phyloP scores from a whole-genome alignment of 2,797 vertebrate genomes.

The Stomatorhinus walkeri region DNA sequence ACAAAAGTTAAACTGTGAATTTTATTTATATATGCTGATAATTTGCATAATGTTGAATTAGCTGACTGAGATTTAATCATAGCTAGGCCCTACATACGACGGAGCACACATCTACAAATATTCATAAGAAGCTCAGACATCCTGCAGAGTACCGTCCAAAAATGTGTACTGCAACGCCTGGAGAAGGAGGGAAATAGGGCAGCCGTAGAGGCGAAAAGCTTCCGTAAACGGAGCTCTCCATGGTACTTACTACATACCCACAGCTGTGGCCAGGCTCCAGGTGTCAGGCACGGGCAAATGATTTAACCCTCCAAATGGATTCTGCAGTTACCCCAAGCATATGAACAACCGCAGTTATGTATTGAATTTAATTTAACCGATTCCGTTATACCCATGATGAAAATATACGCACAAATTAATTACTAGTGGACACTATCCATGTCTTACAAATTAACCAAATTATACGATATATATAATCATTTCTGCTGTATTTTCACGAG shows the following conservation, averaged over 20 bases:
- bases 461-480: neutral
- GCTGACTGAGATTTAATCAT: neutral
- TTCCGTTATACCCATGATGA: neutral
- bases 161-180: neutral
- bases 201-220: neutral
- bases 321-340: neutral
- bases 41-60: neutral
- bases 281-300: neutral
- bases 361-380: neutral
- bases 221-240: conserved; percentile 41
- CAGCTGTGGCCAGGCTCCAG: neutral
- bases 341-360: neutral
- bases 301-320: neutral
- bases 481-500: neutral
- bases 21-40: neutral
- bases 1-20: neutral
- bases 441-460: neutral
- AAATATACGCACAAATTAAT: neutral
- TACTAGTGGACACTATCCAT: neutral
- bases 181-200: neutral
- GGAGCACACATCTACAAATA: neutral
- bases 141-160: neutral
- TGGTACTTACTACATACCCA: conserved; percentile 34
- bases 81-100: neutral
- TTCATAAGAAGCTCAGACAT: neutral